phyloP scores from a whole-genome alignment of 2,797 vertebrate genomes.

The Ctenochaetus hawaiiensis region DNA sequence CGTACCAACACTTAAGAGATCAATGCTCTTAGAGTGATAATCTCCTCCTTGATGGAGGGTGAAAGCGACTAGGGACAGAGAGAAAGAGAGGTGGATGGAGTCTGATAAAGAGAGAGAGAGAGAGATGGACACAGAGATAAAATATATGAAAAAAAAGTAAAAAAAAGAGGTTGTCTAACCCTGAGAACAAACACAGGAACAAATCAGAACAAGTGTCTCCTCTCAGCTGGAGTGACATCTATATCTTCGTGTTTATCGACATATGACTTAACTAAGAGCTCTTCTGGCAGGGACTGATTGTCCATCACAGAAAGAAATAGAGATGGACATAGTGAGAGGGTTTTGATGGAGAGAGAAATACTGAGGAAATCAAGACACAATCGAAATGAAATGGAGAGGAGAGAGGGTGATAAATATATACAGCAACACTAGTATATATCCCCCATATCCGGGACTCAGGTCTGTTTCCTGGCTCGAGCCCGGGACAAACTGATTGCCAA shows the following conservation, averaged over 20 bases:
- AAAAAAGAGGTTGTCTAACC: conserved; percentile 29
- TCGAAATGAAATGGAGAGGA: background rate
- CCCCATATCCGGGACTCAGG: background rate
- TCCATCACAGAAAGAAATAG: conserved; percentile 27
- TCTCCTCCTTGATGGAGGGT: conserved; percentile 88
- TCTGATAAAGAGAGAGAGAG: conserved; percentile 8
- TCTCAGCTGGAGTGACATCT: conserved; percentile 83
- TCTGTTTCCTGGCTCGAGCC: no score
- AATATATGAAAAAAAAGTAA: conserved; percentile 33
- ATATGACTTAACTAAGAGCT: conserved; percentile 87
- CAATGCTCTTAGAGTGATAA: conserved; percentile 86
- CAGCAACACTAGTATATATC: background rate
- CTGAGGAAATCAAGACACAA: conserved; percentile 23
- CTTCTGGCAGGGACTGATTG: conserved; percentile 76
- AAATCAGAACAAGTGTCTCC: conserved; percentile 81
- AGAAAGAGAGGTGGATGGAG: conserved; percentile 19
- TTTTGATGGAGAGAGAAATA: conserved; percentile 15
- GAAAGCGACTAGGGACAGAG: conserved; percentile 58
- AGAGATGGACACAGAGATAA: conserved; percentile 2
- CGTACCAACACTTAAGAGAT: conserved; percentile 77
- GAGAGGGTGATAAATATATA: background rate
- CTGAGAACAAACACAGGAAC: conserved; percentile 49
- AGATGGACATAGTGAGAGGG: conserved; percentile 1
- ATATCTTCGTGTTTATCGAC: conserved; percentile 85
- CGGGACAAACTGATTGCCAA: no score